Conservation (phyloP, 2,797 vertebrate genomes). For the Potorous gilbertii region DNA sequence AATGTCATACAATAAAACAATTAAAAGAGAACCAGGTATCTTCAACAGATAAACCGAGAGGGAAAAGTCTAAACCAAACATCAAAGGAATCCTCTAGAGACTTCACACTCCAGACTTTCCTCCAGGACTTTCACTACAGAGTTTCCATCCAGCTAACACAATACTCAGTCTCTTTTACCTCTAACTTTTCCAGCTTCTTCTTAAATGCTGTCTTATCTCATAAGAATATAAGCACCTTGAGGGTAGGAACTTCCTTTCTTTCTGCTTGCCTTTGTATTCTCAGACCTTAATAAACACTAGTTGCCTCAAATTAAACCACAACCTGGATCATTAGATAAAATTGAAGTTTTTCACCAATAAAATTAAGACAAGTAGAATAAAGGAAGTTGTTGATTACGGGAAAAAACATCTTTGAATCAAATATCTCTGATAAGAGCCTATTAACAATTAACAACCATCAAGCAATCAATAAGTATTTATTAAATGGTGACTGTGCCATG, state of each 20-base stretch:
- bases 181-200: not conserved
- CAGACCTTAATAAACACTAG: not conserved
- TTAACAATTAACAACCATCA: not conserved
- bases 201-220: not conserved
- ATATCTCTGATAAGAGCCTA: no score
- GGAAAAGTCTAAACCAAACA: not conserved
- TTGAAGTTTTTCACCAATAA: no score
- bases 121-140: not conserved
- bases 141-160: not conserved
- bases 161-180: not conserved
- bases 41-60: not conserved
- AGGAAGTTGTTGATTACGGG: no score
- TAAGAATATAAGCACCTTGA: not conserved
- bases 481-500: not conserved
- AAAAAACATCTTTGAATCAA: no score
- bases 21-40: not conserved
- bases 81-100: not conserved
- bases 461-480: not conserved
- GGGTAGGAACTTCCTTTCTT: not conserved
- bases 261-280: not conserved
- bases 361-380: no score
- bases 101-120: not conserved
- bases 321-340: no score
- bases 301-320: no score
- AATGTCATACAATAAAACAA: constrained; percentile 14